Conservation (phyloP, 2,888 invertebrate species). For the Fragum sueziense region DNA sequence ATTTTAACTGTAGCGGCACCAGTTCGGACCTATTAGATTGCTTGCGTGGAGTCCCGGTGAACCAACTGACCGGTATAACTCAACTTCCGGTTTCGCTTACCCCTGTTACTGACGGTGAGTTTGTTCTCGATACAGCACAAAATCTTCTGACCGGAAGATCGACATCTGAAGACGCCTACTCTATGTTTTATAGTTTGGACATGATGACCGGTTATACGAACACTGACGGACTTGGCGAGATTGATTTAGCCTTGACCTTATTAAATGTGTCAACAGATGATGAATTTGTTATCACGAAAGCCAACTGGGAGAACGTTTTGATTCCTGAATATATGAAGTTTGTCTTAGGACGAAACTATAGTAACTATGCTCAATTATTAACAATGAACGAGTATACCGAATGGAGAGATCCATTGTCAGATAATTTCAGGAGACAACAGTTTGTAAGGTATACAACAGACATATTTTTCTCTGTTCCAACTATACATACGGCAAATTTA, state of each 20-base stretch:
- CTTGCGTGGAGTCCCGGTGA: background rate
- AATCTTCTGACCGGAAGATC: background rate
- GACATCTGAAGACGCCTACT: background rate
- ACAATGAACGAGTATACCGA: constrained; percentile 38
- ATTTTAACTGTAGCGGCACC: constrained; percentile 1
- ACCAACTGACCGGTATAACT: background rate
- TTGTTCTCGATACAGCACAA: constrained; percentile 11
- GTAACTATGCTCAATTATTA: background rate
- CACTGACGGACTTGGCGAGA: constrained; percentile 14
- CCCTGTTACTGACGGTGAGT: constrained; percentile 24
- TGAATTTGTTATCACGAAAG: constrained; percentile 12
- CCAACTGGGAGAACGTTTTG: constrained; percentile 1
- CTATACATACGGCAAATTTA: background rate
- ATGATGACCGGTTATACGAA: constrained; percentile 28
- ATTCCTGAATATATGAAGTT: constrained; percentile 8
- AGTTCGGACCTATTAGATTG: constrained; percentile 21
- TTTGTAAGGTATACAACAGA: constrained; percentile 5
- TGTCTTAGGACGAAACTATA: background rate
- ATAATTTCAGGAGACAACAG: background rate
- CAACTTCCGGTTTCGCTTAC: constrained; percentile 3
- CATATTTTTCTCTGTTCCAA: background rate
- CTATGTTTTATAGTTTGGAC: constrained; percentile 23
- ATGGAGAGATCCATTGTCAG: constrained; percentile 24
- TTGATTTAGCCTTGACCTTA: background rate
- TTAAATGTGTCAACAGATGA: constrained; percentile 11